phyloP scores from a whole-genome alignment of 2,113 vertebrate genomes.

The Circaetus gallicus region DNA sequence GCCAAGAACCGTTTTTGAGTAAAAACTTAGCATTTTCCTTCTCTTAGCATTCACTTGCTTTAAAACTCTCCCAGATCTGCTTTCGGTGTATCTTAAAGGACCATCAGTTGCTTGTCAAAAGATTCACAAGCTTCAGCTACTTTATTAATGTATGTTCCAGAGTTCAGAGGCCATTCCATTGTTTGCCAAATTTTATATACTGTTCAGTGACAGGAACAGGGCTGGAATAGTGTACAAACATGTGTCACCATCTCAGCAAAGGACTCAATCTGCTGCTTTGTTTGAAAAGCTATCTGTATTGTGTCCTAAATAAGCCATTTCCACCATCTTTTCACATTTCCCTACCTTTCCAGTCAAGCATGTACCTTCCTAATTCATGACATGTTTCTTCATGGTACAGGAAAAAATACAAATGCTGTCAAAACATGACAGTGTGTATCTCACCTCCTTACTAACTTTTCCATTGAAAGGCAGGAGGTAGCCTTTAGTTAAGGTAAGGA shows the following conservation, averaged over 20 bases:
- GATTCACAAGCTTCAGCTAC: neutral
- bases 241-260: neutral
- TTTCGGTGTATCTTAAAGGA: neutral
- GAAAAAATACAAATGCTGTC: neutral
- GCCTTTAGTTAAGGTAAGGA: neutral
- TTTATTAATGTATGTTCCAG: neutral
- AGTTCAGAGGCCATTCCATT: neutral
- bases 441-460: neutral
- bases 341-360: neutral
- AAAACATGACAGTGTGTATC: neutral
- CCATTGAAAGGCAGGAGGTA: neutral
- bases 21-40: neutral
- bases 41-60: neutral
- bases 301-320: neutral
- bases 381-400: neutral
- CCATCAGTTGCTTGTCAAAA: neutral
- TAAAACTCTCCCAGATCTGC: neutral
- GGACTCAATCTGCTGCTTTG: neutral
- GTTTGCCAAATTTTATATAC: neutral
- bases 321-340: neutral
- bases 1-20: neutral
- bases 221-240: neutral
- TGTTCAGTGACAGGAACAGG: neutral
- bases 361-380: neutral
- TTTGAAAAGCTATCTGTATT: neutral